A percentile compares a stretch with the other conserved stretches of the same genome.
phyloP scores from a whole-genome alignment of 2,113 vertebrate species.

The Muscicapa adusta region DNA sequence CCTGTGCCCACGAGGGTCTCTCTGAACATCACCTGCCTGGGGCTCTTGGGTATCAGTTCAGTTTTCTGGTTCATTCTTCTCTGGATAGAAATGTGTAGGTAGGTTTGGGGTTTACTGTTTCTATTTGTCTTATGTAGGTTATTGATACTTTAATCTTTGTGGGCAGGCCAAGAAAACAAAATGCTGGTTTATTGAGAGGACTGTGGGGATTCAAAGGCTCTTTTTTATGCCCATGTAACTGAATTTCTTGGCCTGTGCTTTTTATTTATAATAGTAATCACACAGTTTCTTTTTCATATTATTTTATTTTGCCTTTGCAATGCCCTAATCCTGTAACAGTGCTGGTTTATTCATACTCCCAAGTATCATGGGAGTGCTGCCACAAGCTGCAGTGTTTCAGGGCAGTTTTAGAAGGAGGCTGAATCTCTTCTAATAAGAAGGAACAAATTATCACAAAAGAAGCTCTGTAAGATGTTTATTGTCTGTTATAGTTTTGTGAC shows the following conservation, averaged over 20 bases:
- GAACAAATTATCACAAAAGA: not conserved
- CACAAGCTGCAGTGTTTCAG: not conserved
- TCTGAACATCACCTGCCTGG: not conserved
- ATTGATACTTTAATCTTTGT: not conserved
- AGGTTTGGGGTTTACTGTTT: not conserved
- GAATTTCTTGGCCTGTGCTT: not conserved
- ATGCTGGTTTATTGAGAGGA: not conserved
- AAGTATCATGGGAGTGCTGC: not conserved
- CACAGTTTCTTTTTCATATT: not conserved
- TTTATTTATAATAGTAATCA: not conserved
- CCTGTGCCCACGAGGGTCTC: not conserved
- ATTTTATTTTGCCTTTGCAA: not conserved
- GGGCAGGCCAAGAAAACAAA: not conserved
- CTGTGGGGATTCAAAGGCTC: not conserved
- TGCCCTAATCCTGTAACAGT: not conserved
- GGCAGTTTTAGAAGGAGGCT: not conserved
- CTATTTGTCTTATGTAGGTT: not conserved
- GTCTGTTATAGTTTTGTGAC: not conserved
- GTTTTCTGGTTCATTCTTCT: not conserved
- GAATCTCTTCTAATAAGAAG: not conserved
- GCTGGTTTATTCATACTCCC: not conserved
- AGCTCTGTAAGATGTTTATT: not conserved
- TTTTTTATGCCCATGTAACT: not conserved
- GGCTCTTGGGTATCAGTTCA: rapidly evolving
- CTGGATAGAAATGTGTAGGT: rapidly evolving